Conservation (phyloP, 2,113 vertebrate species). For the Gobius niger region DNA sequence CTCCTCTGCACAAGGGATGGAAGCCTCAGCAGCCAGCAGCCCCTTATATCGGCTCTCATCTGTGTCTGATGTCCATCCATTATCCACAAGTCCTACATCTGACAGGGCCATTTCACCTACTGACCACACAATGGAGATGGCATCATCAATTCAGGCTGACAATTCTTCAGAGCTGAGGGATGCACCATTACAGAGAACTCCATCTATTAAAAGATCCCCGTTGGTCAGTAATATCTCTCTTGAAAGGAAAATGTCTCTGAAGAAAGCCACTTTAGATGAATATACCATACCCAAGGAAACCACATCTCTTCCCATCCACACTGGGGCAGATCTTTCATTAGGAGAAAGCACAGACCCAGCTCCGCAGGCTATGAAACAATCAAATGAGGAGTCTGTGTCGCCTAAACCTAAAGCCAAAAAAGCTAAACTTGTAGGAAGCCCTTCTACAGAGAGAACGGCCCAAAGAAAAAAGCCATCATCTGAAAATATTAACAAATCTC, state of each 20-base stretch:
- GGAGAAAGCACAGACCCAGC: neutral
- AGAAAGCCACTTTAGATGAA: conserved; percentile 56
- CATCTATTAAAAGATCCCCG: conserved; percentile 54
- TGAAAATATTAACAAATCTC: conserved; percentile 16
- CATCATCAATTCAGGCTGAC: conserved; percentile 24
- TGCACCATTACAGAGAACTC: conserved; percentile 34
- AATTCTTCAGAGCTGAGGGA: conserved; percentile 11
- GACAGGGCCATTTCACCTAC: conserved; percentile 30
- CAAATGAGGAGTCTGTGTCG: conserved; percentile 26
- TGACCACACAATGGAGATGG: conserved; percentile 25
- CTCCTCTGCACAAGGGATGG: conserved; percentile 15
- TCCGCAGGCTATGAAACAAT: conserved; percentile 2
- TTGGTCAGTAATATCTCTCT: conserved; percentile 64
- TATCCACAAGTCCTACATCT: conserved; percentile 40
- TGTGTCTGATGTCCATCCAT: conserved; percentile 35
- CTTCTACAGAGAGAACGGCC: conserved; percentile 37
- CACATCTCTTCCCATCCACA: conserved; percentile 15
- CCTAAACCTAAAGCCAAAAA: conserved; percentile 45
- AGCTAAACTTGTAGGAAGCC: conserved; percentile 39
- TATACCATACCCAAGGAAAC: conserved; percentile 38
- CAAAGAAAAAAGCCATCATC: conserved; percentile 23
- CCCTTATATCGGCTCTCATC: conserved; percentile 48
- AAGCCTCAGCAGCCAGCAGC: conserved; percentile 39
- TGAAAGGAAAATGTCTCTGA: conserved; percentile 69
- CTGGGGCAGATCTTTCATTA: conserved; percentile 6